Evolutionary conservation across 1,140 invertebrate species (phyloP).

Genomic region (Drosophila prosaltans): DNA sequence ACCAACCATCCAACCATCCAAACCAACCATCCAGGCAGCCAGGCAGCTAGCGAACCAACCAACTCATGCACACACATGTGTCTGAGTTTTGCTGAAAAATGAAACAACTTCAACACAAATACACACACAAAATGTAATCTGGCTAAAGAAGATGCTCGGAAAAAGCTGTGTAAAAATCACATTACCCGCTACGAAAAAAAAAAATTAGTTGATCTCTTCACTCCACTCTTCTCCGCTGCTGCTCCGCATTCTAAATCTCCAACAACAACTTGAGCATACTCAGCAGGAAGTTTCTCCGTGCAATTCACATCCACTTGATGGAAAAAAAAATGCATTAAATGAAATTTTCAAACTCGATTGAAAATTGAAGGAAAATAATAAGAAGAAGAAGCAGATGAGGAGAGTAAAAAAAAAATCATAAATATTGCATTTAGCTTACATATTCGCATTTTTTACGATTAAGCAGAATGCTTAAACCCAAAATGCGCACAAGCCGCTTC

Average conservation of each 20-base stretch:
- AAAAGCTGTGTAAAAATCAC: slow-evolving; percentile 35
- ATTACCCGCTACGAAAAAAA: slow-evolving; percentile 32
- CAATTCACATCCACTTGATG: slow-evolving; percentile 39
- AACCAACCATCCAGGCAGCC: not conserved
- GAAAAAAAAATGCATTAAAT: slow-evolving; percentile 49
- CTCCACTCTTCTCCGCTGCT: not conserved
- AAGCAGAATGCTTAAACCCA: slow-evolving; percentile 54
- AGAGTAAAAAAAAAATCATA: slow-evolving; percentile 66
- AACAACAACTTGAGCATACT: slow-evolving; percentile 46
- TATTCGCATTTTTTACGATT: slow-evolving; percentile 45
- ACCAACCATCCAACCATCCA: not conserved
- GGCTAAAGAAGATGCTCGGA: slow-evolving; percentile 15
- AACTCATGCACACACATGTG: slow-evolving; percentile 35
- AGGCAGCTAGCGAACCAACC: not conserved
- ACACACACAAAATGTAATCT: slow-evolving; percentile 62
- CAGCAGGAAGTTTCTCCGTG: slow-evolving; percentile 58
- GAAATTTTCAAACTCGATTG: slow-evolving; percentile 36
- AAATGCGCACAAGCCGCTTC: slow-evolving; percentile 54
- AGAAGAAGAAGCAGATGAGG: not conserved
- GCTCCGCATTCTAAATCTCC: not conserved
- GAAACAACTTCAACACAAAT: slow-evolving; percentile 44
- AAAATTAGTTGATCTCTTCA: slow-evolving; percentile 41
- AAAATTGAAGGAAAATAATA: slow-evolving; percentile 2
- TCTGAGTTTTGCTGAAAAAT: slow-evolving; percentile 68
- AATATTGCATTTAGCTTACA: slow-evolving; percentile 64